Conservation (phyloP, 2,888 invertebrate species). For the Blera fallax region DNA sequence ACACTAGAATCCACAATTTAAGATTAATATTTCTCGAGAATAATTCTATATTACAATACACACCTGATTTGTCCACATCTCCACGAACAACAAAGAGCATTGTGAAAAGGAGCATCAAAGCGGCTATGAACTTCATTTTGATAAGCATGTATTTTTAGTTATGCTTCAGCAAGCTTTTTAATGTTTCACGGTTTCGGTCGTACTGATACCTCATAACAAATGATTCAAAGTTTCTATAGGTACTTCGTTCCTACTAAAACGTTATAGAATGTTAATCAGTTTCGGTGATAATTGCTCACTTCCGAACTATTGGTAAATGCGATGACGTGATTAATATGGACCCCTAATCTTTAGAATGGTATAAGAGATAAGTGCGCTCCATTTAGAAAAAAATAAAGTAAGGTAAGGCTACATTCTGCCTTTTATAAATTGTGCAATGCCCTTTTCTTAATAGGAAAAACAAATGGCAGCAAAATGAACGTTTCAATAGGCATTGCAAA, state of each 20-base stretch:
- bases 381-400: too few relatives aligned
- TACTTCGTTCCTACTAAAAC: conserved; percentile 29
- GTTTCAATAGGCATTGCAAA: too few relatives aligned
- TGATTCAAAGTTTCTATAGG: conserved; percentile 47
- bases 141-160: conserved; percentile 30
- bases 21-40: neutral
- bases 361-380: too few relatives aligned
- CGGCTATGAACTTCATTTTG: conserved; percentile 62
- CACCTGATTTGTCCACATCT: conserved; percentile 52
- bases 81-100: conserved; percentile 60
- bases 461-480: too few relatives aligned
- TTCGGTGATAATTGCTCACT: conserved; percentile 13
- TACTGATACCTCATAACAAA: conserved; percentile 29
- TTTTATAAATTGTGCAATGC: too few relatives aligned
- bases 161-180: conserved; percentile 1
- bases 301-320: neutral
- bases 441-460: too few relatives aligned
- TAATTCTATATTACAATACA: neutral
- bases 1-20: conserved; percentile 56
- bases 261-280: neutral
- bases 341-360: conserved; percentile 29
- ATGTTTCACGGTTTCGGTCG: neutral
- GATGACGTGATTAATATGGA: conserved; percentile 29
- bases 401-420: too few relatives aligned
- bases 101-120: conserved; percentile 67